These are phyloP conservation scores for Rhopalosiphum padi DNA, from an alignment of 1,140 invertebrate species.

Conservation along the genomic window DNA sequence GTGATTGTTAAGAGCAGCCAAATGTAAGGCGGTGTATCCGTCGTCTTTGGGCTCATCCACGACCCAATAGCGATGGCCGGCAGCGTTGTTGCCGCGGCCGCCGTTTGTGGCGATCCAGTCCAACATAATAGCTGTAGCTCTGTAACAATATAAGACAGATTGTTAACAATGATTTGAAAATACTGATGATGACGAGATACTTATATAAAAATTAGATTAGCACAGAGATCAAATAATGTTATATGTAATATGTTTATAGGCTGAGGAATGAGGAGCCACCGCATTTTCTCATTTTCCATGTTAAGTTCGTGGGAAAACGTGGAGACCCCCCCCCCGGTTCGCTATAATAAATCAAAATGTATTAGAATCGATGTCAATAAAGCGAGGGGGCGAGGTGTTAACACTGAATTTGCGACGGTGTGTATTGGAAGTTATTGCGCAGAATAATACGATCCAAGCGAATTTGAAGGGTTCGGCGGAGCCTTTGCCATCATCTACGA, in stretches of 20 bases:
- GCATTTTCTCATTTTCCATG: not conserved
- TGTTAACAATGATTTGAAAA: not conserved
- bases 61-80: slow-evolving; percentile 86
- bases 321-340: not conserved
- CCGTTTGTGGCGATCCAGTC: slow-evolving; percentile 68
- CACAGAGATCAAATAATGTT: not conserved
- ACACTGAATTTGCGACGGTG: not conserved
- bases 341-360: not conserved
- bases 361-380: not conserved
- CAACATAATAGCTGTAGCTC: slow-evolving; percentile 67
- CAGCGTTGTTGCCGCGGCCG: slow-evolving; percentile 63
- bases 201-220: not conserved
- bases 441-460: not conserved
- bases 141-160: not conserved
- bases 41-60: slow-evolving; percentile 99
- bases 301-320: not conserved
- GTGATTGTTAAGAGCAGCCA: slow-evolving; percentile 96
- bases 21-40: slow-evolving; percentile 94
- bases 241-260: not conserved
- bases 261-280: not conserved
- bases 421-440: not conserved
- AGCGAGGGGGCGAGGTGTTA: not conserved
- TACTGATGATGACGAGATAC: not conserved
- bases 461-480: not conserved
- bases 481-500: not conserved